These are phyloP conservation scores for Schizopygopsis pylzovi DNA, from an alignment of 2,797 vertebrate genomes.

Conservation along the genomic window DNA sequence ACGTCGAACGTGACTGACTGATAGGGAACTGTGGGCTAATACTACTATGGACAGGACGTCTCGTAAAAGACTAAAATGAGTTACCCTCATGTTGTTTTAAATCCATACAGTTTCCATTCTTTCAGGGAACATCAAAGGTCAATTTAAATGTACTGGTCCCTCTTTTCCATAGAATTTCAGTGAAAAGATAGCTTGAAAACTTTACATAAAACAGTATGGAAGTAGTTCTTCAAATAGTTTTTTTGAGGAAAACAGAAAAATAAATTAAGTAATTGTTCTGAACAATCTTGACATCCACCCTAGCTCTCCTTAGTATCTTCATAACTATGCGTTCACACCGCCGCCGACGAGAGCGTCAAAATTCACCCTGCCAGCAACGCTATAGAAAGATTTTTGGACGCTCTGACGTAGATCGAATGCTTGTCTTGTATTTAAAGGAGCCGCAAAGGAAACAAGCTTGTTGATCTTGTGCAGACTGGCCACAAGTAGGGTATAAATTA, in stretches of 20 bases:
- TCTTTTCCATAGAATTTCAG: neutral
- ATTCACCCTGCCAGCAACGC: too few species aligned
- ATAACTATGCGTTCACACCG: neutral
- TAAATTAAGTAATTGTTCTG: neutral
- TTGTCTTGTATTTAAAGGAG: too few species aligned
- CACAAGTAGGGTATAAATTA: too few species aligned
- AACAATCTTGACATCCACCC: neutral
- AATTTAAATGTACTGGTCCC: neutral
- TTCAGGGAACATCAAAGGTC: neutral
- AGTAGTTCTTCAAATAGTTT: neutral
- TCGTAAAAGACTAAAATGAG: neutral
- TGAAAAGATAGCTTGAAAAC: neutral
- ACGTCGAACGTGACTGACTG: too few species aligned
- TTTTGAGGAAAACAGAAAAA: neutral
- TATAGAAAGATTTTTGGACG: too few species aligned
- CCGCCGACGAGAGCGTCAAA: too few species aligned
- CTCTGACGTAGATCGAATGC: too few species aligned
- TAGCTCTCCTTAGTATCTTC: too few species aligned
- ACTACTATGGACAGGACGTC: neutral
- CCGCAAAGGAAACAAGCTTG: too few species aligned
- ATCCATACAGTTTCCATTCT: neutral
- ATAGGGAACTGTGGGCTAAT: constrained; percentile 4
- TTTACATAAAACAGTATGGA: neutral
- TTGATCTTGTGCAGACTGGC: too few species aligned
- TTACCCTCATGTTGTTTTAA: neutral